Conservation (phyloP, 2,797 vertebrate species). For the Diceros bicornis region DNA sequence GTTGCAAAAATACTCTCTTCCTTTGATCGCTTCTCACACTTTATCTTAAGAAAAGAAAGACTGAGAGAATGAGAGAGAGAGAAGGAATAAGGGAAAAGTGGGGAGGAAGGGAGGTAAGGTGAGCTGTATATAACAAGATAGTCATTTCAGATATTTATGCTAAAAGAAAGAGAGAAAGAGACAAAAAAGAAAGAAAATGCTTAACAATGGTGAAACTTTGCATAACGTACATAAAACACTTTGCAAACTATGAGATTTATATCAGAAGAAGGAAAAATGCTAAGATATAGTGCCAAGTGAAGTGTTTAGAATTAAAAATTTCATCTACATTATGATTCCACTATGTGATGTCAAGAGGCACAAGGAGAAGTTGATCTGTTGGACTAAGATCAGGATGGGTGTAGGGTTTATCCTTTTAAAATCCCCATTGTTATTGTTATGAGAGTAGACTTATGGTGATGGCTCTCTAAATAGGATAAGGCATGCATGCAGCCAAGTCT, state of each 20-base stretch:
- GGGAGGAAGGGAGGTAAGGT: background rate
- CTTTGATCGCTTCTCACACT: background rate
- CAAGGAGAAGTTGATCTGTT: background rate
- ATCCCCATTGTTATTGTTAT: background rate
- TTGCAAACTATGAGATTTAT: background rate
- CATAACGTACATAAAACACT: background rate
- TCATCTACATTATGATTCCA: background rate
- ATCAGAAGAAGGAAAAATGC: background rate
- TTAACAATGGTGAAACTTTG: background rate
- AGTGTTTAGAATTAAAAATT: background rate
- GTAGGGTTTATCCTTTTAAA: background rate
- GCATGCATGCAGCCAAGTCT: background rate
- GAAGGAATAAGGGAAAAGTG: background rate
- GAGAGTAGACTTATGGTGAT: background rate
- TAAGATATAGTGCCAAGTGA: background rate
- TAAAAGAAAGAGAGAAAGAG: background rate
- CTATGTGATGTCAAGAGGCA: background rate
- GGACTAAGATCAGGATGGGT: background rate
- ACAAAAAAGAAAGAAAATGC: background rate
- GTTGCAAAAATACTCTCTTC: background rate
- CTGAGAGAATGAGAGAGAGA: background rate
- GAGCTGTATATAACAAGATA: background rate
- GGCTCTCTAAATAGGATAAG: background rate
- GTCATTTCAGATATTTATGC: background rate
- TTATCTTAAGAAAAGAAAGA: background rate